Base-by-base conservation (phyloP, 2,888 invertebrate species). In the Helobdella robusta region DNA sequence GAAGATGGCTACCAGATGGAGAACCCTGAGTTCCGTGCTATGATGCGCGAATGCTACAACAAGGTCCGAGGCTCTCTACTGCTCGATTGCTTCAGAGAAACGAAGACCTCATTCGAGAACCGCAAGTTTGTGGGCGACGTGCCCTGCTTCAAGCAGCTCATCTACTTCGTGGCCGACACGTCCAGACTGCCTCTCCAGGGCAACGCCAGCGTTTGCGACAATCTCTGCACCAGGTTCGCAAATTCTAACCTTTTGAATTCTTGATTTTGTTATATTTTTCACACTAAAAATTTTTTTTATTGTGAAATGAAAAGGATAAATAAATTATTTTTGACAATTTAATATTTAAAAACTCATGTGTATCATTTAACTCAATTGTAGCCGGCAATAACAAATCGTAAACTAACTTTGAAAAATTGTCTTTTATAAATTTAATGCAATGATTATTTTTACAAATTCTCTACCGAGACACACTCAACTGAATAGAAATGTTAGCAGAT, bases 111-210 rank as follows among this genome's bases (percentile, higher is more conserved):
- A n/a, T 56, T 28, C 30, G 25, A 56, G 28, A 56, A 56, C n/a
- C 1, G 32, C 50, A n/a, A 46, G 20, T 18, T 25, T 6, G 50
- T 20, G 32, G 65, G 65, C 2, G 23, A 23, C 23, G 50, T n/a
- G 28, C n/a, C 59, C 8, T 65, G 65, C 40, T 36, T 60, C 18
- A 60, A 65, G 40, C 30, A 18, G 36, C 46, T 30, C 28, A 25
- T 23, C 23, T 65, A 60, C 36, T 65, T 52, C 65, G 25, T 48
- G 25, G 65, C 60, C 8, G 23, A 65, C 25, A 18, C 28, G 6
- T 52, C n/a, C 34, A 32, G 36, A 1, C 40, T 60, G 30, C 60
- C 65, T 1, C 23, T 52, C 34, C 50, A 65, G 0, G 65, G 60
- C 15, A 60, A 32, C 2, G 20, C 40, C 4, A 52, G 28, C 32